Evolutionary conservation across 2,797 vertebrate species (phyloP).

Genomic region (Cossypha heuglini): DNA sequence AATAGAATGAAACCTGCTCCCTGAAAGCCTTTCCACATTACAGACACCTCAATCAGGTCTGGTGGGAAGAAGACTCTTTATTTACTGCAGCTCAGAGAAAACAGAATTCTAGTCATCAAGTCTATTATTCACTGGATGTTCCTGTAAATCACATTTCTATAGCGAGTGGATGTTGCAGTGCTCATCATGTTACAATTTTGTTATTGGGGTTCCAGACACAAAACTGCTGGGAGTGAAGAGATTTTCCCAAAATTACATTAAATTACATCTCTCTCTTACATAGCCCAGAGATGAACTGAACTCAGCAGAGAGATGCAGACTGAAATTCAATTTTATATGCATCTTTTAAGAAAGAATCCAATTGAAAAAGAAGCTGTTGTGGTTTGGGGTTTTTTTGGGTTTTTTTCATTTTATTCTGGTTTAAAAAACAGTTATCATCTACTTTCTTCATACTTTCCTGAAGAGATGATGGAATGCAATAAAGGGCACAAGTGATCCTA

Average conservation of each 20-base stretch:
- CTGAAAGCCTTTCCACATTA: neutral
- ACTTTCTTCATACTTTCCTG: neutral
- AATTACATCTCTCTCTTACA: neutral
- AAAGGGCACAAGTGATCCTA: neutral
- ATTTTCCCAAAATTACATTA: slow-evolving; percentile 3
- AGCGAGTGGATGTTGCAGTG: neutral
- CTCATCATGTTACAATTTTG: neutral
- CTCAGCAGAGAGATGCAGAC: neutral
- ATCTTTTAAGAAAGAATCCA: neutral
- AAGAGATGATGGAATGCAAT: neutral
- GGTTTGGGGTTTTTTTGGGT: fast-evolving
- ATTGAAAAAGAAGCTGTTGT: neutral
- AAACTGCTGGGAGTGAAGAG: neutral
- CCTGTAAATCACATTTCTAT: slow-evolving; percentile 4
- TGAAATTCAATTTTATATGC: neutral
- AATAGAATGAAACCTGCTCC: neutral
- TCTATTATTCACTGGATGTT: slow-evolving; percentile 10
- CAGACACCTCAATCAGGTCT: neutral
- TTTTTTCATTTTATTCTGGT: neutral
- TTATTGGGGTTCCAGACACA: neutral
- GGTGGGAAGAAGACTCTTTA: slow-evolving; percentile 7
- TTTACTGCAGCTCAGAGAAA: slow-evolving; percentile 31
- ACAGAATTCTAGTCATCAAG: slow-evolving; percentile 24
- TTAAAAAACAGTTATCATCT: neutral
- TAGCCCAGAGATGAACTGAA: neutral